Percentiles rank a stretch among this genome's conserved stretches.
phyloP scores from a whole-genome alignment of 2,113 vertebrate genomes.

The Atlantisia rogersi region DNA sequence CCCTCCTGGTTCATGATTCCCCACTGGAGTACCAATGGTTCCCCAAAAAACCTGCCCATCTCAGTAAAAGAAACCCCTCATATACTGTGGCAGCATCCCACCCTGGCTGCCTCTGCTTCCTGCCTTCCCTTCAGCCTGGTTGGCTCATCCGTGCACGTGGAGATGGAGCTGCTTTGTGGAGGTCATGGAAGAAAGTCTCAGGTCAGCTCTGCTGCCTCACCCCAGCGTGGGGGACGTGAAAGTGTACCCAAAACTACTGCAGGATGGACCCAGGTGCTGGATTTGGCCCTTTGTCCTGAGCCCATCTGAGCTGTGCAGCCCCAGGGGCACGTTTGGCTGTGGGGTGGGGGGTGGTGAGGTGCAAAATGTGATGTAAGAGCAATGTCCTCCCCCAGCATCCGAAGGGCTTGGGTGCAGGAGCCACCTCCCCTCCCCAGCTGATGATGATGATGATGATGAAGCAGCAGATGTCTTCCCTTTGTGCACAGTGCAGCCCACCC shows the following conservation, averaged over 20 bases:
- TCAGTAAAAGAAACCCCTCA: background rate
- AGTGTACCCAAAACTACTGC: fast-evolving
- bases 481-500: fast-evolving
- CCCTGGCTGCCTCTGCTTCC: background rate
- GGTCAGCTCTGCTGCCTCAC: fast-evolving
- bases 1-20: background rate
- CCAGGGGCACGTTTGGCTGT: fast-evolving
- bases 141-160: fast-evolving
- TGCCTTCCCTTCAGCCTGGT: background rate
- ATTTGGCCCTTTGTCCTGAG: background rate
- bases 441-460: no score
- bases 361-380: background rate
- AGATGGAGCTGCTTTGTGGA: background rate
- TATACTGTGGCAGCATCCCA: background rate
- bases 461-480: fast-evolving
- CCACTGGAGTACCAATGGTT: background rate
- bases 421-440: background rate
- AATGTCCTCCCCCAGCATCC: background rate
- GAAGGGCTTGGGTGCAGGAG: background rate
- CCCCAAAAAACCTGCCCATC: background rate
- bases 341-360: background rate
- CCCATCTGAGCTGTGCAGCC: fast-evolving
- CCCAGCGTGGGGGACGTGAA: fast-evolving
- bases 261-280: background rate
- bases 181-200: background rate